Base-by-base conservation (phyloP, 2,888 invertebrate species). In the Stenoptilia bipunctidactyla region DNA sequence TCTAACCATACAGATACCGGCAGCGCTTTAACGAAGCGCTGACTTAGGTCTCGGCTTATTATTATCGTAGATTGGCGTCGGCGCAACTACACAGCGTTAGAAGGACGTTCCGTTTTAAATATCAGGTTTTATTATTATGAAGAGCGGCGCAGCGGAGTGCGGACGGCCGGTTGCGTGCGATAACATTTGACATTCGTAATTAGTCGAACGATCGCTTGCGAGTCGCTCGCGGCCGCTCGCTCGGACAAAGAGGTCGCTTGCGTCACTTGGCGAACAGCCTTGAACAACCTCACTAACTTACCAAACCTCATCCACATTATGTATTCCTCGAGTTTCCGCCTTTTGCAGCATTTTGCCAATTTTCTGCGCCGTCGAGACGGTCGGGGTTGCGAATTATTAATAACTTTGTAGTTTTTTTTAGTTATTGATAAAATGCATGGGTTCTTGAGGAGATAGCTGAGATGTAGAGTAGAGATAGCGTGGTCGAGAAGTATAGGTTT, bases 61-160 rank as follows among this genome's bases (percentile, higher is more conserved):
- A 83, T 83, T 83, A 83, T 83, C 82, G 83, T 83, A 83, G 83
- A 83, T 83, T 83, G 83, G 83, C 83, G 83, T 83, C 83, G 83
- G 83, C 83, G 83, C 83, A 83, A 83, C 83, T 83, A 83, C 82
- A 82, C 83, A 79, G 80, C 82, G 83, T 83, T 83, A 83, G 83
- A 83, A 83, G 83, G 83, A 83, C 83, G 83, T 83, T 83, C 83
- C 83, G 83, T 83, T 83, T 83, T 83, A 83, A 83, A 83, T 83
- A 83, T 83, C 83, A 82, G 83, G 83, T 83, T 83, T 83, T 83
- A 83, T 83, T 83, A 83, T 83, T 83, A 83, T 83, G 83, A 83
- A 82, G 82, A 82, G 79, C 79, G 72, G 80, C 72, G 76, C 82
- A 72, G 79, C 80, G 75, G 76, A 79, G 82, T 79, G 75, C 76